Base-by-base conservation (phyloP, 2,797 vertebrate genomes). In the Semotilus atromaculatus region DNA sequence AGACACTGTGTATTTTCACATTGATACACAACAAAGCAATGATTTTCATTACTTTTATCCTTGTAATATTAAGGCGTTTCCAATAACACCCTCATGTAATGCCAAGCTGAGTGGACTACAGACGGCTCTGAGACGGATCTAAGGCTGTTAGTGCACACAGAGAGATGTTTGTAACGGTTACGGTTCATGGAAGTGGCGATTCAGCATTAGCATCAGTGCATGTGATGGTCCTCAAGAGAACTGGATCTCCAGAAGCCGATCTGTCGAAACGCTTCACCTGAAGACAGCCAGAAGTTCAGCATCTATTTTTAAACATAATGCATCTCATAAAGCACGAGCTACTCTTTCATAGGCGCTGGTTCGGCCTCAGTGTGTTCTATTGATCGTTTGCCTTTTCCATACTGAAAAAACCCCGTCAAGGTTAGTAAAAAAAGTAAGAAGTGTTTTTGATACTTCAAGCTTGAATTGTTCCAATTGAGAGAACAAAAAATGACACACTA, bases 381-480 rank as follows among this genome's bases (percentile, higher is more conserved):
- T 89, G 86, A 89, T 90, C 19, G 48, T 86, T 84, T 73, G 68
- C 58, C 82, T 86, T 83, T 85, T 90, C 87, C 88, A 91, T 88
- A 88, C 90, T 29, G n/a, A 19, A 73, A 51, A 43, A 45, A 51
- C n/a, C 31, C 3, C 60, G 18, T 64, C 60, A 31, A 34, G 73
- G 73, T 75, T 36, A 36, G 45, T 62, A 60, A 29, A 75, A 70
- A n/a, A 19, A 74, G 58, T 34, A 34, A 72, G 34, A 36, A 78
- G 73, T 53, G 79, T 53, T 31, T 67, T 53, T 74, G 1, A 29
- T 73, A 11, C 45, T 19, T 74, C 26, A 5, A 72, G 43, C 71
- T 21, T 21, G 18, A 73, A 34, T 13, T 48, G 18, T 21, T 73
- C 4, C 9, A 53, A 21, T 21, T 13, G 26, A 72, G 29, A 29